A percentile compares a stretch with the other conserved stretches of the same genome.
phyloP scores from a whole-genome alignment of 2,797 vertebrate species.

The Gadopsis marmoratus region DNA sequence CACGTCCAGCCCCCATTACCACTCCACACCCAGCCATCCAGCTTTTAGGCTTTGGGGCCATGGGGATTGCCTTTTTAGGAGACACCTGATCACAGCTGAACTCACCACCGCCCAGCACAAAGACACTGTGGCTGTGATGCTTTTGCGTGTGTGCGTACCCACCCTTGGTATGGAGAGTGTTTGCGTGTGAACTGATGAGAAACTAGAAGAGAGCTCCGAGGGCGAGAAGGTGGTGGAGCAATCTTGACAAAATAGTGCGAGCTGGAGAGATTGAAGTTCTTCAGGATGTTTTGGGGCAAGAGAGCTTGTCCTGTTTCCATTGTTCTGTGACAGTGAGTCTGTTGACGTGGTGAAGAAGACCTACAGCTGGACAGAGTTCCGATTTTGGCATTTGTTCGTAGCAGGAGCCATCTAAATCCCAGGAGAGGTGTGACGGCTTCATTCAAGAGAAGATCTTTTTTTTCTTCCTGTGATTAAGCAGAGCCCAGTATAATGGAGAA shows the following conservation, averaged over 20 bases:
- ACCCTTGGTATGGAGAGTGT: conserved; percentile 24
- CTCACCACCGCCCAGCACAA: conserved; percentile 67
- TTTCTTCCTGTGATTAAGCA: not conserved
- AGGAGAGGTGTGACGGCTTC: not conserved
- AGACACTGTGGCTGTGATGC: conserved; percentile 72
- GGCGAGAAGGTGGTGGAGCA: conserved; percentile 21
- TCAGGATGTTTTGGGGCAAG: conserved; percentile 23
- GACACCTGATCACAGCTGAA: conserved; percentile 80
- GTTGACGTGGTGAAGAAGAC: conserved; percentile 6
- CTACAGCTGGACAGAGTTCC: not conserved
- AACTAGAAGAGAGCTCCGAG: conserved; percentile 16
- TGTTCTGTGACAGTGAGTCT: conserved; percentile 3
- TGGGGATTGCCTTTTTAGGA: conserved; percentile 89
- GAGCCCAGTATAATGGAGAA: conserved; percentile 88
- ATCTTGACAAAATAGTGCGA: not conserved
- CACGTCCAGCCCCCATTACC: conserved; percentile 45
- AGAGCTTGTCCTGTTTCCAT: not conserved
- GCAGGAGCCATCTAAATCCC: conserved; percentile 9
- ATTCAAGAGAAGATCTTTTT: conserved; percentile 14
- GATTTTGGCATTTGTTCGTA: not conserved
- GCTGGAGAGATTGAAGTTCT: conserved; percentile 12
- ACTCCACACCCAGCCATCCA: conserved; percentile 53
- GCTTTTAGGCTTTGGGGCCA: conserved; percentile 60
- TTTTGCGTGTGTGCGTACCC: conserved; percentile 31
- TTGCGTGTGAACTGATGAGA: conserved; percentile 38